Evolutionary conservation across 2,797 vertebrate species (phyloP), one percentile per base, ranked within the genome.

Genomic region (Liparis tanakae): DNA sequence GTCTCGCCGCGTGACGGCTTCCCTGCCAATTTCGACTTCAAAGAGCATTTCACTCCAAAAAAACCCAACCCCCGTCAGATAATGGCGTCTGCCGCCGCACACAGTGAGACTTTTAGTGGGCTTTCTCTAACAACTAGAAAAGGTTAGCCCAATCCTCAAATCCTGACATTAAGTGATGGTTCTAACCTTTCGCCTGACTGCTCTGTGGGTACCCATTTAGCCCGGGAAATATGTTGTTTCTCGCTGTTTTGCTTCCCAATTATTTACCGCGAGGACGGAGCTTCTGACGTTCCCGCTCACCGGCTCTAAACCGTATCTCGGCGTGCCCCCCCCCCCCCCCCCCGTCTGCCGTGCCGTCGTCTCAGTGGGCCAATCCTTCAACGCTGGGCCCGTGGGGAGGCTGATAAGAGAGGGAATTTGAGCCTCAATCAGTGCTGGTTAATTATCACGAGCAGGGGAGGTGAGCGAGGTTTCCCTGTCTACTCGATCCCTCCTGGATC

Each of bases 391-490:
- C 74, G 18, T 48, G 58, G 82, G 88, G 89, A 86, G 77, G 53
- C 36, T 85, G 91, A 91, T 92, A 87, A 85, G 88, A 69, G 61
- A 76, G 79, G 83, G 83, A 85, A 88, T 85, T 87, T 61, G 75
- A 88, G 90, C 84, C 92, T 88, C 86, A 90, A 87, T 94, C 90
- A 90, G 81, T 83, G 75, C 87, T 81, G 85, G 83, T 91, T 95
- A 93, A 94, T 94, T 93, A 91, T 89, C 88, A 82, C 87, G 85
- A 91, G 85, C 85, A 76, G 65, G 82, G 44, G 87, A 93, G 87
- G 88, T 90, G 89, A 90, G 86, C 86, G 78, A 84, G 85, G 83
- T 76, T 79, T 80, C 74, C 77, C 74, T 34, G 51, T 82, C 72
- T 71, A 10, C 55, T 22, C 77, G 44, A 18, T 86, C 67, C 82